A percentile compares a stretch with the other conserved stretches of the same genome.
Conservation (phyloP, 2,888 invertebrate species). For the Priocnemis perturbator region DNA sequence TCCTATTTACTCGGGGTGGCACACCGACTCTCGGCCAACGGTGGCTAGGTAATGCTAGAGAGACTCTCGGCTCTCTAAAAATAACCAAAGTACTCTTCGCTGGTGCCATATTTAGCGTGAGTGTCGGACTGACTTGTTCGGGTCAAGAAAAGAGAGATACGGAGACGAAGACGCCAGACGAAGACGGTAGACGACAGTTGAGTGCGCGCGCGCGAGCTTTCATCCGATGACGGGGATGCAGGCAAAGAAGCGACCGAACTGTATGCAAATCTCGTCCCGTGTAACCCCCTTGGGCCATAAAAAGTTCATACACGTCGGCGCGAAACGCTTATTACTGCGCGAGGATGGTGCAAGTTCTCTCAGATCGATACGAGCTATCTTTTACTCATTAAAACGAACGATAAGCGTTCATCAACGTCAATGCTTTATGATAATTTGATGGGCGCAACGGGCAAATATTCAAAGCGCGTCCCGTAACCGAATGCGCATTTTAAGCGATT, state of each 20-base stretch:
- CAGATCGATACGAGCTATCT: too few species aligned
- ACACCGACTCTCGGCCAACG: conserved; percentile 25
- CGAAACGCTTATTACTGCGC: too few species aligned
- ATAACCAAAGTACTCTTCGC: conserved; percentile 54
- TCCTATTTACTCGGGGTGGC: conserved; percentile 19
- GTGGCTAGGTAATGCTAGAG: conserved; percentile 36
- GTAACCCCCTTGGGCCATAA: too few species aligned
- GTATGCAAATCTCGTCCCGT: too few species aligned
- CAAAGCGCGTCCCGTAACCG: too few species aligned
- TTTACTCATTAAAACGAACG: too few species aligned
- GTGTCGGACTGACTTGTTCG: conserved; percentile 44
- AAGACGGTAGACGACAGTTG: conserved; percentile 10
- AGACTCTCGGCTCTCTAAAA: conserved; percentile 51
- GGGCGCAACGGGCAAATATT: too few species aligned
- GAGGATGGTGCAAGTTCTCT: too few species aligned
- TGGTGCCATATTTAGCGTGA: conserved; percentile 63
- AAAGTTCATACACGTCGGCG: too few species aligned
- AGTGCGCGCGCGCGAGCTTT: neutral
- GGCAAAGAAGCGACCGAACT: neutral
- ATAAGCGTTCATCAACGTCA: too few species aligned
- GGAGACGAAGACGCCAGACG: conserved; percentile 12
- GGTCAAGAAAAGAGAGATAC: conserved; percentile 26
- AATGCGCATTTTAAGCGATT: too few species aligned
- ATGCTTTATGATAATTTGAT: too few species aligned
- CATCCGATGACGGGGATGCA: neutral